A percentile compares a stretch with the other conserved stretches of the same genome.
These are phyloP conservation scores for Heliangelus exortis DNA, from an alignment of 2,797 vertebrate genomes.

Conservation along the genomic window DNA sequence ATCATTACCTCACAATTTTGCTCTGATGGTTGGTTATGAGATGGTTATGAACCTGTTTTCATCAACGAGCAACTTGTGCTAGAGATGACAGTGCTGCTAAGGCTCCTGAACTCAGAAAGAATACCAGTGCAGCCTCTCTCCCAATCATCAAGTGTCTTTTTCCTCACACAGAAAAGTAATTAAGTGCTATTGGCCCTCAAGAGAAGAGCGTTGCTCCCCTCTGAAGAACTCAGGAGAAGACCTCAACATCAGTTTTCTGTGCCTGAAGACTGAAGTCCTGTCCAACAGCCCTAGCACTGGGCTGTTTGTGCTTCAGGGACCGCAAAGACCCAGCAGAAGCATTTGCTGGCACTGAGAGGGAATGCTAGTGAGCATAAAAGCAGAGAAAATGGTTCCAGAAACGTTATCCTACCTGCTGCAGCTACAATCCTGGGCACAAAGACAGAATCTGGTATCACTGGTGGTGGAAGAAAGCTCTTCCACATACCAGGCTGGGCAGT, in stretches of 20 bases:
- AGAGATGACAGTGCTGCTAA: neutral
- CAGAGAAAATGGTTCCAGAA: neutral
- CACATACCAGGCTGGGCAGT: neutral
- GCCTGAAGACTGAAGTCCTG: neutral
- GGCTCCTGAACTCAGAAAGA: neutral
- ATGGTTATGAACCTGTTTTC: neutral
- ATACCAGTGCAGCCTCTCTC: neutral
- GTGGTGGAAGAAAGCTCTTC: neutral
- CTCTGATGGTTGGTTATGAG: neutral
- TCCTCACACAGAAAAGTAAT: neutral
- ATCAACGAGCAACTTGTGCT: neutral
- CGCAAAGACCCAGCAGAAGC: neutral
- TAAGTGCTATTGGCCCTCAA: neutral
- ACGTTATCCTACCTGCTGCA: neutral
- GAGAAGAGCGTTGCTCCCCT: neutral
- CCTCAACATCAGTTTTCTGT: neutral
- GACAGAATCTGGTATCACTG: neutral
- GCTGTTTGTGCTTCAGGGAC: neutral
- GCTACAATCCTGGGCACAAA: neutral
- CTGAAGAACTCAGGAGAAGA: neutral
- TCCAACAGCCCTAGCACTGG: neutral
- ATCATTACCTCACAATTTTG: neutral
- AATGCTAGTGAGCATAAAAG: neutral
- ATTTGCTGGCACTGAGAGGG: neutral
- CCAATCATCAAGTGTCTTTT: rapidly evolving